Evolutionary conservation across 2,888 invertebrate genomes (phyloP), one percentile per base, ranked within the genome.

Genomic region (Orthosia gothica): DNA sequence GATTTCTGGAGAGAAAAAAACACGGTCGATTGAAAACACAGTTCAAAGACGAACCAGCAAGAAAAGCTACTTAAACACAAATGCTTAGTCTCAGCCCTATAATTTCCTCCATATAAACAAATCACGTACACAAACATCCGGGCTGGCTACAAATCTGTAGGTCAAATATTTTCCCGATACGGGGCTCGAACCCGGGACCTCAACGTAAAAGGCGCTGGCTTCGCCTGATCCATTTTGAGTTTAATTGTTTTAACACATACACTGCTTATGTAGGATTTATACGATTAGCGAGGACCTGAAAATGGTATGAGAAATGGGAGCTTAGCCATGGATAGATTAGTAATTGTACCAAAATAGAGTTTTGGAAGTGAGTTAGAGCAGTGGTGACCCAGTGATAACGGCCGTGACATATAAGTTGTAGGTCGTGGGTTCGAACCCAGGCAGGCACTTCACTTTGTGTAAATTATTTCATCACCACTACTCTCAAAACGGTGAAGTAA

Each of bases 131-230:
- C 71, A 82, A 82, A 82, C 74, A 78, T 78, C 81, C 74, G 81
- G 77, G 54, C 74, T 23, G 47, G 74, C 65, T 71, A 82, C 82
- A 74, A 82, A 82, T 82, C 82, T 82, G 54, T 79, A 74, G 81
- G 81, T 82, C 82, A 82, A 82, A 82, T 82, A 82, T 71, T 82
- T 82, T 79, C 82, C 79, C 79, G 65, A 82, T 82, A 82, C 65
- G 81, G 81, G 55, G 13, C 77, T 78, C 82, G 70, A 82, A 82
- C 81, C 55, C 68, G 68, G 57, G 82, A 82, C 82, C 82, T 70
- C 40, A 55, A n/a, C 82, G 26, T 79, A 82, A 71, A 82, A 82
- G 82, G 81, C 61, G 49, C 23, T 74, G 50, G 45, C 70, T 58
- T 40, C 69, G 65, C 70, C 74, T 74, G 79, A 40, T 63, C 82